phyloP scores from a whole-genome alignment of 2,113 vertebrate genomes.

The Platichthys flesus region DNA sequence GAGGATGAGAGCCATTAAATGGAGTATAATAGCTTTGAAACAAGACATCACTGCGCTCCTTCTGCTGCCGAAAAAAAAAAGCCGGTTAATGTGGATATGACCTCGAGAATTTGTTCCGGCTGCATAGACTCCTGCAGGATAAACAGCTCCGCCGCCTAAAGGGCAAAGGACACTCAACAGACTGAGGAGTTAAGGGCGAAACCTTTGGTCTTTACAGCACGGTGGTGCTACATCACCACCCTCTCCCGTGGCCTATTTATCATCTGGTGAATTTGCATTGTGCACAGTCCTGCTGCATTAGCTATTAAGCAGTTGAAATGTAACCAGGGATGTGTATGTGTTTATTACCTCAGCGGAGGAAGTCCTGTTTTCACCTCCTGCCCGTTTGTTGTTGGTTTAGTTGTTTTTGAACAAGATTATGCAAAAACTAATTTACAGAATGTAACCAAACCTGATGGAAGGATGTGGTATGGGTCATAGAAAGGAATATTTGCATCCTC shows the following conservation, averaged over 20 bases:
- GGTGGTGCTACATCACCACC: not conserved
- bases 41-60: constrained; percentile 48
- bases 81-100: constrained; percentile 6
- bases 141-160: not conserved
- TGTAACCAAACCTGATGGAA: not conserved
- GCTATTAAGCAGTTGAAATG: too few relatives aligned
- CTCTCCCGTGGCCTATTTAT: not conserved
- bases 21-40: constrained; percentile 67
- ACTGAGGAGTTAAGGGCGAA: not conserved
- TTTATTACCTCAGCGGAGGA: not conserved
- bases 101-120: constrained; percentile 4
- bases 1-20: constrained; percentile 60
- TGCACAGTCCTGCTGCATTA: not conserved
- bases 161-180: not conserved
- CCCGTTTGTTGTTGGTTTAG: too few relatives aligned
- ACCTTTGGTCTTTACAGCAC: not conserved
- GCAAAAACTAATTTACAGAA: not conserved
- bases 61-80: constrained; percentile 30
- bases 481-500: too few relatives aligned
- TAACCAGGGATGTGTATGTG: not conserved
- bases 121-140: not conserved
- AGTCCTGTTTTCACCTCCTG: not conserved
- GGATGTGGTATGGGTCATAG: not conserved
- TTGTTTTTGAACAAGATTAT: not conserved
- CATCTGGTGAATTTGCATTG: not conserved